Conservation (phyloP, 1,140 invertebrate genomes). For the Hermatobates lingyangjiaoensis region DNA sequence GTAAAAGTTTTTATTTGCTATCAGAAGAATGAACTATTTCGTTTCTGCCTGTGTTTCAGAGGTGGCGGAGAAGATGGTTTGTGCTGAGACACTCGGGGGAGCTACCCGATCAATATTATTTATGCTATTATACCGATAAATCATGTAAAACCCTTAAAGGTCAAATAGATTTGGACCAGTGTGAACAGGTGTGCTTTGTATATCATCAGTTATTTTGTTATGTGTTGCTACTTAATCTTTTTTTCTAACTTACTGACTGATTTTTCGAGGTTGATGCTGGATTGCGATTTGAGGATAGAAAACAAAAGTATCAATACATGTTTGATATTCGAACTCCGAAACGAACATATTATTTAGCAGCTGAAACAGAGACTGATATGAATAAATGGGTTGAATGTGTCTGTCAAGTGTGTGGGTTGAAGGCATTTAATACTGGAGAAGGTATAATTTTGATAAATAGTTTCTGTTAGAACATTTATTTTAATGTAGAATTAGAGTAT, state of each 20-base stretch:
- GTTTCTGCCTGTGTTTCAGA: too few relatives aligned
- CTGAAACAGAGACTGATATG: conserved; percentile 80
- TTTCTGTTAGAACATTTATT: too few relatives aligned
- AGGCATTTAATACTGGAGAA: conserved; percentile 48
- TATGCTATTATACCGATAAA: conserved; percentile 83
- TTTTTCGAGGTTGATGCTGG: conserved; percentile 55
- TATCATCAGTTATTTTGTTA: conserved; percentile 9
- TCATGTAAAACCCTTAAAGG: conserved; percentile 73
- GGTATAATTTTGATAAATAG: too few relatives aligned
- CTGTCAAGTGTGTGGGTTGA: conserved; percentile 76
- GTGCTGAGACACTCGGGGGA: conserved; percentile 72
- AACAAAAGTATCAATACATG: conserved; percentile 65
- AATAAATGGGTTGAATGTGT: conserved; percentile 86
- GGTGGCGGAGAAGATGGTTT: conserved; percentile 88
- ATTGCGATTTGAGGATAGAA: conserved; percentile 57
- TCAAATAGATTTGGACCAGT: conserved; percentile 81
- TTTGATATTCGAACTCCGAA: conserved; percentile 77
- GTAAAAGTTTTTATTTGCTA: too few relatives aligned
- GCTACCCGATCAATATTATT: conserved; percentile 76
- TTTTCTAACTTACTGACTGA: too few relatives aligned
- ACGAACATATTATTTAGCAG: conserved; percentile 76
- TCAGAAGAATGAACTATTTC: too few relatives aligned
- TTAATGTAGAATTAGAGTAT: too few relatives aligned
- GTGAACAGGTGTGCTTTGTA: conserved; percentile 56
- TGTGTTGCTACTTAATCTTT: too few relatives aligned